Evolutionary conservation across 2,113 vertebrate genomes (phyloP), one percentile per base, ranked within the genome.

Genomic region (Caranx ignobilis): DNA sequence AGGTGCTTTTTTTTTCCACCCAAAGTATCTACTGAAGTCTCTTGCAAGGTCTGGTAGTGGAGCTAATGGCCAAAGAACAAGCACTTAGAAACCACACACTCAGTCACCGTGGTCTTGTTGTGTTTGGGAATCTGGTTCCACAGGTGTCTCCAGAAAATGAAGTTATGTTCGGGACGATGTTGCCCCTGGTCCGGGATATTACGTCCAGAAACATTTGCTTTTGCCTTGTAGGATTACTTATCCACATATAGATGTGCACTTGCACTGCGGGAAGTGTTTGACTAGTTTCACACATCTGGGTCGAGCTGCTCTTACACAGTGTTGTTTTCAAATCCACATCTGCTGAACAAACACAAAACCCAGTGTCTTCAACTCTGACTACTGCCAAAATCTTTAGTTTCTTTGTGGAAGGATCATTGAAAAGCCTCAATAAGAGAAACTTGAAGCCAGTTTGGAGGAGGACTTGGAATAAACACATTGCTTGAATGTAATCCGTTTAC

Each of bases 401-500:
- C 64, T 66, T 62, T 74, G 70, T 69, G 41, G 70, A 84, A 84
- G 72, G 65, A 84, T 34, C 26, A 63, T 54, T 71, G 31, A 32
- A 84, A 77, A 70, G 68, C 84, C 73, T 82, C 70, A 62, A 70
- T 47, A 61, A 54, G 45, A 72, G 39, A 68, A 87, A 91, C 82
- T 90, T 88, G 85, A 92, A 86, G 59, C 59, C 55, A 15, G 63
- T 62, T 61, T 62, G 56, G 79, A 78, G 77, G 61, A 66, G 57
- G 67, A 87, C 34, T 72, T 48, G 45, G 5, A 47, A 75, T 75
- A 26, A 67, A 68, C 19, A 59, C 31, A n/a, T 84, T 89, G 87
- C 90, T 92, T 90, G 93, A 95, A 94, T 95, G 93, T 94, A 92
- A 88, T 73, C 84, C 82, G 91, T 93, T 92, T 93, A 90, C 87